Percentiles rank a stretch among this genome's conserved stretches.
These are phyloP conservation scores for Tachuris rubrigastra DNA, from an alignment of 2,113 vertebrate genomes.

Conservation along the genomic window DNA sequence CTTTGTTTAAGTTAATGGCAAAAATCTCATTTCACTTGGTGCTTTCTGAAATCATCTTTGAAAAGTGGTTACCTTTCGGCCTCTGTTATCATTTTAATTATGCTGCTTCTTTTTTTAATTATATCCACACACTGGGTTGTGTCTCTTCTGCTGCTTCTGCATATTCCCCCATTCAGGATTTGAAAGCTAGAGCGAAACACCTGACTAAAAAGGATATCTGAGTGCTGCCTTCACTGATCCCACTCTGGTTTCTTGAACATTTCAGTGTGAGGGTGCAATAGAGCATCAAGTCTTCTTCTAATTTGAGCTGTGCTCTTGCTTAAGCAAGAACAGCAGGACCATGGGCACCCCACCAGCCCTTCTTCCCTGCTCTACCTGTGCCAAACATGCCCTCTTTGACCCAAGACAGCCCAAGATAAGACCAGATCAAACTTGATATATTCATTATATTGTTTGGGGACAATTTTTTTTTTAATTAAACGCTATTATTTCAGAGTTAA, in stretches of 20 bases:
- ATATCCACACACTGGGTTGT: not conserved
- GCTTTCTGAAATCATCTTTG: not conserved
- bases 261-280: not conserved
- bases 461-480: not conserved
- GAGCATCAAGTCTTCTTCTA: not conserved
- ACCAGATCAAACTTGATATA: not conserved
- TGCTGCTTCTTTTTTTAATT: not conserved
- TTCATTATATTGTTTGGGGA: accelerated
- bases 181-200: not conserved
- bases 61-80: not conserved
- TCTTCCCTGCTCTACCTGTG: accelerated
- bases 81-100: not conserved
- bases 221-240: not conserved
- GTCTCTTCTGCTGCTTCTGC: not conserved
- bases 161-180: not conserved
- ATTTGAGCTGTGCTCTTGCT: not conserved
- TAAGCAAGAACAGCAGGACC: not conserved
- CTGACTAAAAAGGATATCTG: not conserved
- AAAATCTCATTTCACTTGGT: not conserved
- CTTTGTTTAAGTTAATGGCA: not conserved
- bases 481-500: not conserved
- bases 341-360: not conserved
- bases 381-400: accelerated
- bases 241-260: not conserved
- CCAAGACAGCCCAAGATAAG: not conserved